Base-by-base conservation (phyloP, 2,113 vertebrate genomes). In the Chaenocephalus aceratus region DNA sequence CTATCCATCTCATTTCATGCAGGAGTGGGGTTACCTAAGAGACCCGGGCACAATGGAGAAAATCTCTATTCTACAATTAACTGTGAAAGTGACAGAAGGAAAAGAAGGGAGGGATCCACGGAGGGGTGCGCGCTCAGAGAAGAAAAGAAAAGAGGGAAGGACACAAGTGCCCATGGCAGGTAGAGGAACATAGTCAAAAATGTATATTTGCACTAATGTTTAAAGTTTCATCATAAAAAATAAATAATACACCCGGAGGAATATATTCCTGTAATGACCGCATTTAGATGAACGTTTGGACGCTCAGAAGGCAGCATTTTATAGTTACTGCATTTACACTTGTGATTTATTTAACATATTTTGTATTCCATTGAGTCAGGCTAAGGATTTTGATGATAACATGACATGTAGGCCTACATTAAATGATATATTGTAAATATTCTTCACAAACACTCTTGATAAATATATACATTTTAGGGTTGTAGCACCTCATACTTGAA, bases 11-110 rank as follows among this genome's bases (percentile, higher is more conserved):
- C 92, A 95, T 95, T 95, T 94, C 95, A 95, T 95, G 95, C 94
- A 93, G 94, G 89, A 93, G 80, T 94, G 94, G 77, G 94, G 95
- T 96, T 95, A 92, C 95, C 95, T 95, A 95, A 96, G 95, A 94
- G 91, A 96, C 91, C 83, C 72, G 67, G 86, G 73, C 89, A 94
- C 91, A 95, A 95, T 94, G 82, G 94, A 95, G 95, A 96, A 94
- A 94, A 95, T 96, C 92, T 93, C 91, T 83, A 92, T 92, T 91
- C 88, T 90, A 92, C 93, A 95, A 95, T 96, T 94, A 94, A 94
- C 83, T 90, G 90, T 91, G 94, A 92, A 92, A 94, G 91, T 94
- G 90, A 90, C 77, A 84, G 80, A 90, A 89, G 90, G 85, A 91
- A 89, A 75, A 79, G 82, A 79, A 86, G 84, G 86, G 75, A 80